Percentiles rank a stretch among this genome's conserved stretches.
Evolutionary conservation across 2,888 invertebrate species (phyloP).

Genomic region (Subacronicta megacephala): DNA sequence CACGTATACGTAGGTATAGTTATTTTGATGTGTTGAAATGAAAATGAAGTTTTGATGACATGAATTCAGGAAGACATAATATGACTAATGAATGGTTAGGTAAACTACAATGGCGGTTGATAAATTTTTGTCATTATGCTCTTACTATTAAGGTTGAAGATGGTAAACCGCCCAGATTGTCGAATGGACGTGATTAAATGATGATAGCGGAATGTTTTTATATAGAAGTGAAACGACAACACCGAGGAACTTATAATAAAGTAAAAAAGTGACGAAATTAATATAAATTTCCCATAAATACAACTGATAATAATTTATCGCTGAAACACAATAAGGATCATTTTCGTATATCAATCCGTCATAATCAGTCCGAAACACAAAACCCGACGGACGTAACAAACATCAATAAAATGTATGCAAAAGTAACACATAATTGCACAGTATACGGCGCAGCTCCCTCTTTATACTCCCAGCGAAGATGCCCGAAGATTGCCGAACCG

Average conservation of each 20-base stretch:
- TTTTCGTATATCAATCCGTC: constrained; percentile 50
- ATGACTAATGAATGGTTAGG: background rate
- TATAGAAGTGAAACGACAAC: no score
- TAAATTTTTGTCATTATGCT: background rate
- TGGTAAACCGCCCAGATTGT: no score
- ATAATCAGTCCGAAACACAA: constrained; percentile 29
- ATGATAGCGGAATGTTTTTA: constrained; percentile 33
- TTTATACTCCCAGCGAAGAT: constrained; percentile 1
- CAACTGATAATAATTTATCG: background rate
- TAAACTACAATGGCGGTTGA: background rate
- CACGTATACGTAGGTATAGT: no score
- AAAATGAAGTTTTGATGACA: no score
- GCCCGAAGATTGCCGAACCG: constrained; percentile 21
- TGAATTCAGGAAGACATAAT: background rate
- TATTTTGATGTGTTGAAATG: no score
- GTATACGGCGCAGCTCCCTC: constrained; percentile 15
- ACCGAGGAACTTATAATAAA: no score
- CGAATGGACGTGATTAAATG: no score
- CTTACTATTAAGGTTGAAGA: background rate
- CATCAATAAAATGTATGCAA: constrained; percentile 49
- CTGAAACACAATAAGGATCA: constrained; percentile 29
- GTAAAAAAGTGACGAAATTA: no score
- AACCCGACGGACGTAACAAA: constrained; percentile 48
- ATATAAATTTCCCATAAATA: background rate
- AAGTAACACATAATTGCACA: constrained; percentile 43